phyloP scores from a whole-genome alignment of 2,797 vertebrate genomes.

The Channa striata region DNA sequence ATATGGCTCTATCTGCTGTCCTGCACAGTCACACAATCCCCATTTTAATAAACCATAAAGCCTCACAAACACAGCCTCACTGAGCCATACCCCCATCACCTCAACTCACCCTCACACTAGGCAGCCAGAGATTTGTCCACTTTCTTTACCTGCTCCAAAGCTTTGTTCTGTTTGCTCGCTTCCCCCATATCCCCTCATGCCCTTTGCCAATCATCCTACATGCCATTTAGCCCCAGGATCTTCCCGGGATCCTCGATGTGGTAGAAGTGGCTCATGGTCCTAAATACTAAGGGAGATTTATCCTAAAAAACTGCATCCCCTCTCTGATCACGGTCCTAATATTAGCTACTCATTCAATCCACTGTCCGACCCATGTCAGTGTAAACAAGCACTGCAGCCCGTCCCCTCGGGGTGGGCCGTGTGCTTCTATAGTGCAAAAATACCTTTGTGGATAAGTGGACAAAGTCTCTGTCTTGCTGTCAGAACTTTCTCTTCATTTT shows the following conservation, averaged over 20 bases:
- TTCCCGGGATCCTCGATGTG: background rate
- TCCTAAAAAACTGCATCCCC: slow-evolving; percentile 16
- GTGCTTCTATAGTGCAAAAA: slow-evolving; percentile 24
- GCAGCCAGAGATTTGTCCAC: slow-evolving; percentile 37
- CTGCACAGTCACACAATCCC: slow-evolving; percentile 50
- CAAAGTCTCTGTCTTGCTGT: slow-evolving; percentile 21
- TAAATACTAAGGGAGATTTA: slow-evolving; percentile 20
- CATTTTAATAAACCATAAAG: slow-evolving; percentile 50
- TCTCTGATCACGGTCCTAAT: slow-evolving; percentile 33
- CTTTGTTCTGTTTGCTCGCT: slow-evolving; percentile 40
- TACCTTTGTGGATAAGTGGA: slow-evolving; percentile 38
- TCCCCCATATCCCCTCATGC: background rate
- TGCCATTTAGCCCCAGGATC: slow-evolving; percentile 3
- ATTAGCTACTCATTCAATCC: slow-evolving; percentile 3
- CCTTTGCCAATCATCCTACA: slow-evolving; percentile 1
- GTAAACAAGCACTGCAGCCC: slow-evolving; percentile 40
- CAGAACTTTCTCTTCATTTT: slow-evolving; percentile 21
- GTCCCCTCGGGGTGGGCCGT: slow-evolving; percentile 19
- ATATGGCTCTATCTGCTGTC: slow-evolving; percentile 63
- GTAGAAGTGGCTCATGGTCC: slow-evolving; percentile 33
- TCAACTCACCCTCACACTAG: slow-evolving; percentile 5
- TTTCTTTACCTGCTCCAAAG: slow-evolving; percentile 50
- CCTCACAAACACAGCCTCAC: slow-evolving; percentile 18
- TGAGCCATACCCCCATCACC: slow-evolving; percentile 18
- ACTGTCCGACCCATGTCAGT: slow-evolving; percentile 8